phyloP scores from a whole-genome alignment of 2,888 invertebrate species.

The Ectemnius cavifrons region DNA sequence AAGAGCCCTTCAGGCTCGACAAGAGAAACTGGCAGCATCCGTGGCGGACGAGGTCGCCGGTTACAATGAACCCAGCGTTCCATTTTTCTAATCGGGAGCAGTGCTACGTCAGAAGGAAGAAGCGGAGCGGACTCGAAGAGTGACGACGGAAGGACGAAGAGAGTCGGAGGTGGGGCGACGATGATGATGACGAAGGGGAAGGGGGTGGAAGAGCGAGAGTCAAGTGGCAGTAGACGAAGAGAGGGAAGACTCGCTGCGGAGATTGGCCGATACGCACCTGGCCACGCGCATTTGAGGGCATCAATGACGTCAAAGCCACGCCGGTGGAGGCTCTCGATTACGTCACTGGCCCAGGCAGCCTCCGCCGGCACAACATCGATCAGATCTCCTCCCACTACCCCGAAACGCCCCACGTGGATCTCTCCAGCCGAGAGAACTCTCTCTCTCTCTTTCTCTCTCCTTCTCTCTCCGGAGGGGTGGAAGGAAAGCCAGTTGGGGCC shows the following conservation, averaged over 20 bases:
- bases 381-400: slow-evolving; percentile 32
- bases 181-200: neutral
- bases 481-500: slow-evolving; percentile 7
- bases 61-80: slow-evolving; percentile 40
- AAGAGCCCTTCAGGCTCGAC: slow-evolving; percentile 7
- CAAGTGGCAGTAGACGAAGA: slow-evolving; percentile 20
- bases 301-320: slow-evolving; percentile 73
- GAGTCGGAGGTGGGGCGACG: neutral
- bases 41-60: slow-evolving; percentile 6
- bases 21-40: slow-evolving; percentile 18
- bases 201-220: slow-evolving; percentile 8
- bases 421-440: slow-evolving; percentile 9
- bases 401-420: no score
- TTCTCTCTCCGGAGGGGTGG: neutral
- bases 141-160: slow-evolving; percentile 13
- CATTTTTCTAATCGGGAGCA: slow-evolving; percentile 50
- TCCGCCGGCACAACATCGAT: slow-evolving; percentile 61
- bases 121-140: slow-evolving; percentile 11
- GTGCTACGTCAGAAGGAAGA: neutral
- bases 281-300: slow-evolving; percentile 73
- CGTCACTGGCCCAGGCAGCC: slow-evolving; percentile 71
- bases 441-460: neutral
- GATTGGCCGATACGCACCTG: slow-evolving; percentile 62
- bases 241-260: slow-evolving; percentile 35
- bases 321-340: slow-evolving; percentile 68